Percentiles rank a stretch among this genome's conserved stretches.
These are phyloP conservation scores for Atethmia centrago DNA, from an alignment of 2,888 invertebrate species.

Conservation along the genomic window DNA sequence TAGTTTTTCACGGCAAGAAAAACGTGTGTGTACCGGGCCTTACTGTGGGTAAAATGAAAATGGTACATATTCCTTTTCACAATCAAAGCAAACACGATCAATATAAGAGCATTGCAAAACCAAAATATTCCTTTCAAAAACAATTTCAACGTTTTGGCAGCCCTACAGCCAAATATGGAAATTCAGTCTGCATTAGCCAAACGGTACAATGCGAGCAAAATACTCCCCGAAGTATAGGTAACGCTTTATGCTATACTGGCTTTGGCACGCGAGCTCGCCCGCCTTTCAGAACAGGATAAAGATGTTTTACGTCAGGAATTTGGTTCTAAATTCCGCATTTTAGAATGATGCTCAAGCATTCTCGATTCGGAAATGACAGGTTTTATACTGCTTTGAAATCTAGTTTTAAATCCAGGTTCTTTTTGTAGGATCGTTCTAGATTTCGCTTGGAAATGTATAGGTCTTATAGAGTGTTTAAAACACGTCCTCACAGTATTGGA, in stretches of 20 bases:
- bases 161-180: constrained; percentile 64
- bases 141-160: constrained; percentile 43
- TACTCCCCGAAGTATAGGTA: constrained; percentile 61
- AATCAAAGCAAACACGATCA: constrained; percentile 33
- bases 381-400: background rate
- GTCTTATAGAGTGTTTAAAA: background rate
- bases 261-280: constrained; percentile 23
- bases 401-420: background rate
- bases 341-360: constrained; percentile 4
- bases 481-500: background rate
- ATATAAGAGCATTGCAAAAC: constrained; percentile 15
- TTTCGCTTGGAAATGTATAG: background rate
- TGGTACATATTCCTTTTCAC: constrained; percentile 7
- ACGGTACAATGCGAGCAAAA: constrained; percentile 64
- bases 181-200: constrained; percentile 65
- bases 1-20: too few relatives aligned
- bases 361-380: background rate
- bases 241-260: constrained; percentile 44
- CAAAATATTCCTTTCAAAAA: constrained; percentile 39
- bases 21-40: too few relatives aligned
- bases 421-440: background rate
- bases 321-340: background rate
- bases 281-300: constrained; percentile 28
- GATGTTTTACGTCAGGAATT: constrained; percentile 36
- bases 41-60: too few relatives aligned